These are phyloP conservation scores for Garrulus glandarius DNA, from an alignment of 2,797 vertebrate species.

Conservation along the genomic window DNA sequence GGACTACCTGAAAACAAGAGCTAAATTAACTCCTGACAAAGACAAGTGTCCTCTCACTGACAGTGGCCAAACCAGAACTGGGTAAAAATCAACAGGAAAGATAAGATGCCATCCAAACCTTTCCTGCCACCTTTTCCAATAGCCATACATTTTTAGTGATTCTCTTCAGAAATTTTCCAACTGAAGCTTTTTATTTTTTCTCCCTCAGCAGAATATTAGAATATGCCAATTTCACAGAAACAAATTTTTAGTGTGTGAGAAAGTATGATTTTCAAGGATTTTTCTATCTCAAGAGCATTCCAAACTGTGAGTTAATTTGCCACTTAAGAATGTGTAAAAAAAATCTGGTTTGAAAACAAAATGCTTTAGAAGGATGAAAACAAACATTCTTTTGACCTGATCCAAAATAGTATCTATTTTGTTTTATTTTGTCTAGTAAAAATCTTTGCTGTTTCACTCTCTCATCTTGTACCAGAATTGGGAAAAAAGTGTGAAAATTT, in stretches of 20 bases:
- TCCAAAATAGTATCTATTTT: neutral
- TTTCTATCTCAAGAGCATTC: neutral
- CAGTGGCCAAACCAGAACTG: neutral
- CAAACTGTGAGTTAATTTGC: slow-evolving; percentile 7
- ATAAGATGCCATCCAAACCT: neutral
- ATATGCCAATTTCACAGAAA: neutral
- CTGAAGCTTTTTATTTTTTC: neutral
- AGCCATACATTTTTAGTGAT: neutral
- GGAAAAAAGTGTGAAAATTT: neutral
- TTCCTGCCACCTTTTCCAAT: neutral
- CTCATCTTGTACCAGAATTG: neutral
- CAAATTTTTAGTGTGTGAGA: neutral
- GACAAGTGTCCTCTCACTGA: neutral
- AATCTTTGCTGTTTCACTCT: neutral
- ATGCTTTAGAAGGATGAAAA: neutral
- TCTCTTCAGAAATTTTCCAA: neutral
- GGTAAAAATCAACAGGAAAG: neutral
- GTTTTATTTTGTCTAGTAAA: slow-evolving; percentile 12
- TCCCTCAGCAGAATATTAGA: neutral
- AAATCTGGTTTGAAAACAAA: neutral
- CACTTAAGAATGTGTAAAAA: neutral
- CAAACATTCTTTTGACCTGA: neutral
- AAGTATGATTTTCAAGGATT: neutral
- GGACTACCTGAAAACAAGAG: neutral
- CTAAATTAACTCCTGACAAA: neutral